Conservation (phyloP, 1,140 invertebrate species). For the Acyrthosiphon pisum region DNA sequence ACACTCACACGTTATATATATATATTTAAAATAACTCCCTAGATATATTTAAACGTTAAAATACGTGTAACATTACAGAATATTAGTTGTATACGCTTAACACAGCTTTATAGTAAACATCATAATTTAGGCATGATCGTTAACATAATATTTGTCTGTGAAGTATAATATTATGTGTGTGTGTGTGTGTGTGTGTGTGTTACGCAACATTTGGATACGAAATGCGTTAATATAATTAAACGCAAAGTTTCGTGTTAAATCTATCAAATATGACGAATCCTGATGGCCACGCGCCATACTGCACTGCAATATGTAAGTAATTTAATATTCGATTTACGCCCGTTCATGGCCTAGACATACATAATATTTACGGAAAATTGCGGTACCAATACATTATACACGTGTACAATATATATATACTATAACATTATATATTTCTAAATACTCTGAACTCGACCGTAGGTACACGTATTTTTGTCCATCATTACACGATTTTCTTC, state of each 20-base stretch:
- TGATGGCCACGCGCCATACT: background rate
- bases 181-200: background rate
- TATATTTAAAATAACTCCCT: background rate
- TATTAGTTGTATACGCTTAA: background rate
- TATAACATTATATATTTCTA: background rate
- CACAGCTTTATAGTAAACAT: background rate
- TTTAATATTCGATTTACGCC: background rate
- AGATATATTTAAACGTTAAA: background rate
- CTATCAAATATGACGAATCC: background rate
- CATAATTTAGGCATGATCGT: background rate
- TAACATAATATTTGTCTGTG: background rate
- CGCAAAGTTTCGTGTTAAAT: background rate
- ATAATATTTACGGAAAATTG: background rate
- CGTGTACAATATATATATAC: too few relatives aligned
- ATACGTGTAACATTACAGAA: background rate
- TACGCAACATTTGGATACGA: background rate
- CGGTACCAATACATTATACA: background rate
- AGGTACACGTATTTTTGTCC: background rate
- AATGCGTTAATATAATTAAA: background rate
- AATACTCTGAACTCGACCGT: background rate
- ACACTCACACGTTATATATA: background rate
- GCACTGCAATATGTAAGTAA: background rate
- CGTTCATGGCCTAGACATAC: background rate
- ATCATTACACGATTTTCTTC: conserved; percentile 30
- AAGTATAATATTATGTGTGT: background rate